Evolutionary conservation across 2,113 vertebrate species (phyloP).

Genomic region (Anolis sagrei): DNA sequence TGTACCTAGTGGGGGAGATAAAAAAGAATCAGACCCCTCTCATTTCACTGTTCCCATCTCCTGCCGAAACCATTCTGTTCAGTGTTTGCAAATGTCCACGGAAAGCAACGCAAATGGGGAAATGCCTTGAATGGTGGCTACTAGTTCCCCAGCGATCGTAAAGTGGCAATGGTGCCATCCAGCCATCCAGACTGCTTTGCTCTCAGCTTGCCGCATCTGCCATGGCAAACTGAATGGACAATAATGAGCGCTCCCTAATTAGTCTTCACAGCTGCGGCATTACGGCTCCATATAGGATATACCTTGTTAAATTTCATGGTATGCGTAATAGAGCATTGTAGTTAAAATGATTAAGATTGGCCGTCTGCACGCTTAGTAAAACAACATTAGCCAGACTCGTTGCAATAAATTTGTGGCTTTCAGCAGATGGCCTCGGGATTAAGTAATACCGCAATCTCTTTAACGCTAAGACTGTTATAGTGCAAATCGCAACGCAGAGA

Average conservation of each 20-base stretch:
- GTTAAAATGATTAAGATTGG: conserved; percentile 33
- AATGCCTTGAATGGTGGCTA: conserved; percentile 31
- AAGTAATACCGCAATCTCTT: background rate
- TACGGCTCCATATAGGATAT: conserved; percentile 43
- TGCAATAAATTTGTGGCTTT: background rate
- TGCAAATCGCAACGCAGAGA: background rate
- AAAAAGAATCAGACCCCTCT: background rate
- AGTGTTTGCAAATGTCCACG: conserved; percentile 44
- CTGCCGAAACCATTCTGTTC: conserved; percentile 41
- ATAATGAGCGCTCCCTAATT: conserved; percentile 55
- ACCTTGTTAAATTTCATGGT: conserved; percentile 60
- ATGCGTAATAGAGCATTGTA: conserved; percentile 27
- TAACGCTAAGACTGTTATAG: background rate
- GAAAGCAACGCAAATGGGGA: conserved; percentile 27
- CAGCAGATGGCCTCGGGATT: conserved; percentile 46
- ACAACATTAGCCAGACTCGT: background rate
- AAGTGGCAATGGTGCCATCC: conserved; percentile 51
- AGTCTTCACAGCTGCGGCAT: conserved; percentile 56
- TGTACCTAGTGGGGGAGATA: background rate
- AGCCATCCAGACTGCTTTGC: background rate
- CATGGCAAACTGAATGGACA: conserved; percentile 54
- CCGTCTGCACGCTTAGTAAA: background rate
- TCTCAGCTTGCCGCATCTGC: conserved; percentile 50
- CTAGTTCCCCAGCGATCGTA: conserved; percentile 41
- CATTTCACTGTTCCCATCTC: conserved; percentile 30